Conservation (phyloP, 1,140 invertebrate genomes). For the Camponotus vicinus region DNA sequence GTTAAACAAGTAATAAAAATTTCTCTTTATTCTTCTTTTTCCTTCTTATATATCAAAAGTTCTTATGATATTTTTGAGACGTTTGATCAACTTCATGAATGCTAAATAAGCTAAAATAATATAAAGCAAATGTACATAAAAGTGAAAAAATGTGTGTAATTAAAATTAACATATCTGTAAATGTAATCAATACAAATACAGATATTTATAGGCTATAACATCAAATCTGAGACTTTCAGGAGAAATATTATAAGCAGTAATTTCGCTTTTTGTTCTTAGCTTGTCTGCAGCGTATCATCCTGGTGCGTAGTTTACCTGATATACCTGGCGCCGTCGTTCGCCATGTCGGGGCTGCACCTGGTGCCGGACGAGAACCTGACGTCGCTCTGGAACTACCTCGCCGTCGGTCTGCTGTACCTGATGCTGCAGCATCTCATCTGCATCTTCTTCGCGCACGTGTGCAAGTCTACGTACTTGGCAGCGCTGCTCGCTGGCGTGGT, state of each 20-base stretch:
- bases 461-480: slow-evolving; percentile 87
- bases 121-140: no score
- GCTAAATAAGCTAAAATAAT: no score
- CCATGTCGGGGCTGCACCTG: slow-evolving; percentile 92
- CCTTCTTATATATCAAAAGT: no score
- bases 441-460: slow-evolving; percentile 89
- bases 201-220: background rate
- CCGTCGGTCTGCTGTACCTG: slow-evolving; percentile 91
- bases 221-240: no score
- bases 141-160: background rate
- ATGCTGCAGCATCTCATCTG: slow-evolving; percentile 91
- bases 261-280: slow-evolving; percentile 82
- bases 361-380: slow-evolving; percentile 82
- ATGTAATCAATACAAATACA: background rate
- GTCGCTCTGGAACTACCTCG: slow-evolving; percentile 81
- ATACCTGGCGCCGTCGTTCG: slow-evolving; percentile 94
- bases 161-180: background rate
- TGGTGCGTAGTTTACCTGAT: slow-evolving; percentile 91
- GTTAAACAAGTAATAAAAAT: no score
- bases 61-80: no score
- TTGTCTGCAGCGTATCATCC: slow-evolving; percentile 88
- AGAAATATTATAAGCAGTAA: background rate
- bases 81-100: no score
- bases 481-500: slow-evolving; percentile 88
- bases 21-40: no score